These are phyloP conservation scores for Stenotaenia linearis DNA, from an alignment of 2,888 invertebrate species.

Conservation along the genomic window DNA sequence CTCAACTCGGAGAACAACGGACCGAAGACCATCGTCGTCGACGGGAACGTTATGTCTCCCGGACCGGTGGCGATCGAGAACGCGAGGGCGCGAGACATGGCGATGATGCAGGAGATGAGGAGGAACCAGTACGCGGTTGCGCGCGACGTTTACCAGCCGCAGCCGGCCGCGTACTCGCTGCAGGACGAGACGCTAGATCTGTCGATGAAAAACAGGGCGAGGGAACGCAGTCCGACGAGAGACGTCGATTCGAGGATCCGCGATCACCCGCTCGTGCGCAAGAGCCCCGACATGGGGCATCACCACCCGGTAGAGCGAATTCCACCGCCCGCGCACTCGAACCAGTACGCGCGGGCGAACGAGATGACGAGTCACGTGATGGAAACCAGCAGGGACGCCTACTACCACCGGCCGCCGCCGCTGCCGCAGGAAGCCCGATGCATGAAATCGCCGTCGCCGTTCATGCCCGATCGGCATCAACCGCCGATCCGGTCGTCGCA, in stretches of 20 bases:
- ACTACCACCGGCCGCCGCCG: conserved; percentile 31
- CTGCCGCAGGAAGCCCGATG: conserved; percentile 35
- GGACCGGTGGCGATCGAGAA: background rate
- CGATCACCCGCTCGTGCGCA: conserved; percentile 32
- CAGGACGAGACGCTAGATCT: conserved; percentile 28
- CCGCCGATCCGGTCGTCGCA: conserved; percentile 38
- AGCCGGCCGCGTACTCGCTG: background rate
- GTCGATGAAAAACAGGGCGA: conserved; percentile 32
- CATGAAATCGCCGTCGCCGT: conserved; percentile 41
- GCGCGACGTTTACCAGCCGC: background rate
- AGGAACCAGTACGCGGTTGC: background rate
- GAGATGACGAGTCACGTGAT: conserved; percentile 37
- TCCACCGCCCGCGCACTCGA: conserved; percentile 36
- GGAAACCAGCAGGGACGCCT: conserved; percentile 38
- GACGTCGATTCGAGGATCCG: conserved; percentile 33
- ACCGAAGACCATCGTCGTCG: no score
- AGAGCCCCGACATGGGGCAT: conserved; percentile 33
- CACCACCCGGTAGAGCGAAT: conserved; percentile 32
- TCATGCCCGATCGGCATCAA: conserved; percentile 37
- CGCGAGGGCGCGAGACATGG: background rate
- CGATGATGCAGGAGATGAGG: background rate
- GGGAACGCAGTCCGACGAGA: conserved; percentile 19
- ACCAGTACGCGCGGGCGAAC: conserved; percentile 39
- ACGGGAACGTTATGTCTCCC: no score
- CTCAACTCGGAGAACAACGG: background rate